phyloP scores from a whole-genome alignment of 2,797 vertebrate species.

The Premnoplex brunnescens region DNA sequence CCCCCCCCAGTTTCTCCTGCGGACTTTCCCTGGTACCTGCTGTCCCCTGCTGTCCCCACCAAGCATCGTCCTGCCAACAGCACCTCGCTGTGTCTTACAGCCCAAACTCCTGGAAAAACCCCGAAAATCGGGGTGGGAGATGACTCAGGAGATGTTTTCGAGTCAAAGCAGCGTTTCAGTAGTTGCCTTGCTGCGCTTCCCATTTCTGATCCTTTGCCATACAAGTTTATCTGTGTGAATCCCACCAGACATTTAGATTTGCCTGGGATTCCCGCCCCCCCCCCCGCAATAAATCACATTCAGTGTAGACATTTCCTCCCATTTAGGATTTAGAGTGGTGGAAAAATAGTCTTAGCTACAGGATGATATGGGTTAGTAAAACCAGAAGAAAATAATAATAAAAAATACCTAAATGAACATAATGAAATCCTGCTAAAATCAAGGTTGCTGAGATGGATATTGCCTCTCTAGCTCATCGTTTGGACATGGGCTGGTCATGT shows the following conservation, averaged over 20 bases:
- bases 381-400: not conserved
- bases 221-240: not conserved
- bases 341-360: not conserved
- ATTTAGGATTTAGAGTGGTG: not conserved
- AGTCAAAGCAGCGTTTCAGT: not conserved
- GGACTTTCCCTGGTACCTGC: not conserved
- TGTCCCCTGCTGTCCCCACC: not conserved
- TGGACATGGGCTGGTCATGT: not conserved
- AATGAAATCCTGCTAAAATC: not conserved
- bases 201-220: not conserved
- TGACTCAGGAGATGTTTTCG: not conserved
- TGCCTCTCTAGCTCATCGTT: not conserved
- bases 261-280: not conserved
- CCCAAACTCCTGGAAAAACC: not conserved
- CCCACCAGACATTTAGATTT: not conserved
- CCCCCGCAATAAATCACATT: not conserved
- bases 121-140: not conserved
- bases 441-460: not conserved
- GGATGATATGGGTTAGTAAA: not conserved
- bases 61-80: fast-evolving
- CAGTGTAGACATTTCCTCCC: not conserved
- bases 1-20: not conserved
- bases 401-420: too few species aligned
- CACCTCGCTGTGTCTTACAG: not conserved
- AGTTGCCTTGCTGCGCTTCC: not conserved